Base-by-base conservation (phyloP, 2,113 vertebrate species). In the Cynocephalus volans region DNA sequence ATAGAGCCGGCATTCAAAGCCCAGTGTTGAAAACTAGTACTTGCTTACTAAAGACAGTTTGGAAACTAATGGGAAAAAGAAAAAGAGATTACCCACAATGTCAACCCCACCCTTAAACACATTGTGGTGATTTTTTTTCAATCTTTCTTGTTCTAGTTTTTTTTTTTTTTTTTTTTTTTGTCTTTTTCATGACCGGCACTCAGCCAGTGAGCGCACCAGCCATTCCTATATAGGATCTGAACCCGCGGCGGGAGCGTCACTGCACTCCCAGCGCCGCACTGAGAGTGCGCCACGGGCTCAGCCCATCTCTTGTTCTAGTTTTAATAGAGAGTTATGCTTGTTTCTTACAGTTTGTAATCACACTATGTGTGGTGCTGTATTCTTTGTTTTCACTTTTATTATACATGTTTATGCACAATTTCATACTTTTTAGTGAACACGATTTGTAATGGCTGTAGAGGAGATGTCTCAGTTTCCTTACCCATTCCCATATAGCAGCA, bases 11-110 rank as follows among this genome's bases (percentile, higher is more conserved):
- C 64, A 41, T 85, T 81, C 62, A 91, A 73, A 93, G 23, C 33
- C 62, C 21, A 50, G 24, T 67, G 81, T 97, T 48, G 8, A 48
- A 62, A 88, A 73, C 19, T n/a, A n/a, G 8, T 23, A 6, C 48
- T 96, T 92, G 41, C 26, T 65, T 31, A 67, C 62, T 56, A 67
- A 76, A 81, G 73, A 87, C 36, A 36, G n/a, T 79, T 85, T 52
- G 13, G n/a, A 69, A 21, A 48, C 87, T 83, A 93, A 41, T 70
- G 24, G n/a, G 6, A 45, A 56, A 52, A 60, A 73, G 45, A 21
- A 58, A 62, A 72, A 65, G 33, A 24, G 72, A 12, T 58, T 33
- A 36, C 15, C 15, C 72, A 11, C 88, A 24, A 45, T 70, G 23
- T 80, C n/a, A 65, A 41, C 41, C 19, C 14, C 5, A 21, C 65